These are phyloP conservation scores for Periophthalmus modestus DNA, from an alignment of 2,113 vertebrate species.

Conservation along the genomic window DNA sequence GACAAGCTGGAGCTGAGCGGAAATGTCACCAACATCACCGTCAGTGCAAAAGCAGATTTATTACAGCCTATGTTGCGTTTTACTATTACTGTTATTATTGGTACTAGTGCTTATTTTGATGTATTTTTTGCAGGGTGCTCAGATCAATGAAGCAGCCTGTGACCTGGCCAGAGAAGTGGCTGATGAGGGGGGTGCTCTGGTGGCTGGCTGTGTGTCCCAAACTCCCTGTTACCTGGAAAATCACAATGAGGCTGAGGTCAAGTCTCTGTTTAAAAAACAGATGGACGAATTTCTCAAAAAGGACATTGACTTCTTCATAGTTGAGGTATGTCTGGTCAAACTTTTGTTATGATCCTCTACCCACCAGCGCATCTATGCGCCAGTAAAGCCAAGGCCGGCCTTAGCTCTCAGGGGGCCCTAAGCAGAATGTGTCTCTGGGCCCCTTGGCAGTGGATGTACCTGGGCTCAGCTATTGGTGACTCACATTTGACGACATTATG, in stretches of 20 bases:
- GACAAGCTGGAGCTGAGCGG: slow-evolving; percentile 87
- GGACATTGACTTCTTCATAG: slow-evolving; percentile 90
- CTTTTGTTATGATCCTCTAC: neutral
- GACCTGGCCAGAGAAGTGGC: slow-evolving; percentile 89
- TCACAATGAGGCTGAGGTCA: slow-evolving; percentile 85
- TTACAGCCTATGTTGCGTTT: too few species aligned
- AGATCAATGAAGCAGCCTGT: slow-evolving; percentile 92
- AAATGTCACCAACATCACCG: slow-evolving; percentile 83
- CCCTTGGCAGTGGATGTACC: too few species aligned
- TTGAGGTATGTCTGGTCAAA: slow-evolving; percentile 79
- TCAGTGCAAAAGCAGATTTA: slow-evolving; percentile 65
- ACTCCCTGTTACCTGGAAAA: slow-evolving; percentile 88
- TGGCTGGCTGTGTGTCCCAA: slow-evolving; percentile 90
- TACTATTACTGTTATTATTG: too few species aligned
- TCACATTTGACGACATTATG: too few species aligned
- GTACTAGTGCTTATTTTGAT: neutral
- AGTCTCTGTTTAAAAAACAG: slow-evolving; percentile 85
- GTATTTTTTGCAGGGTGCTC: slow-evolving; percentile 74
- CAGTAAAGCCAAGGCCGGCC: too few species aligned
- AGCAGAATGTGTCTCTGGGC: too few species aligned
- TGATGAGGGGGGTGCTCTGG: slow-evolving; percentile 85
- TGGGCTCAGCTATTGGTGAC: too few species aligned
- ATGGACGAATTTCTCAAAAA: slow-evolving; percentile 87
- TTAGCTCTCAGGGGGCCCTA: too few species aligned
- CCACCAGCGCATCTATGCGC: too few species aligned